phyloP scores from a whole-genome alignment of 2,113 vertebrate species.

The Tauraco erythrolophus region DNA sequence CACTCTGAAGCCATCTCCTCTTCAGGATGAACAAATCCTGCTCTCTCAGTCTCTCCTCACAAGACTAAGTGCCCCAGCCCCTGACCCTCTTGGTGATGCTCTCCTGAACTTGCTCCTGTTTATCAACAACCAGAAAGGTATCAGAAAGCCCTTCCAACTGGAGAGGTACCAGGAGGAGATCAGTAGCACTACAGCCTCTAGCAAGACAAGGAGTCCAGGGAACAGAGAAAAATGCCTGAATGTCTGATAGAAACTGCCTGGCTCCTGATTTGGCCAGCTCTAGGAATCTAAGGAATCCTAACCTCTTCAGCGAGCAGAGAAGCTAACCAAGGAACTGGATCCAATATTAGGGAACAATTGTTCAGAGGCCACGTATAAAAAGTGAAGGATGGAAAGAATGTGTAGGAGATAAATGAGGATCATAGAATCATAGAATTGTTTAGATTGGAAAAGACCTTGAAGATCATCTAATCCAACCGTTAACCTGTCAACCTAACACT shows the following conservation, averaged over 20 bases:
- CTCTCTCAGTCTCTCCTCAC: background rate
- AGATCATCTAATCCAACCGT: too few relatives aligned
- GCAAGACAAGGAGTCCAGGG: background rate
- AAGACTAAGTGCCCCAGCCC: background rate
- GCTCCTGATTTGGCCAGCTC: background rate
- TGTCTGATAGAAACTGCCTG: background rate
- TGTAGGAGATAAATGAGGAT: background rate
- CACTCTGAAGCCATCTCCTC: background rate
- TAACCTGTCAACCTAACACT: too few relatives aligned
- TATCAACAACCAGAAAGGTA: background rate
- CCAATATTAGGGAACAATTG: background rate
- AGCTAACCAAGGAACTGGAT: background rate
- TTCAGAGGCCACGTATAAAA: background rate
- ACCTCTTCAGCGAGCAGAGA: background rate
- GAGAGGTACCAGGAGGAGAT: background rate
- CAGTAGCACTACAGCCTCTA: background rate
- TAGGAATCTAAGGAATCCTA: background rate
- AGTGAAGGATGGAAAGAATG: background rate
- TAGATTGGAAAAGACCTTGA: too few relatives aligned
- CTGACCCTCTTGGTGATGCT: background rate
- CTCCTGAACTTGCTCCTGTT: background rate
- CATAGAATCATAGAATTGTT: too few relatives aligned
- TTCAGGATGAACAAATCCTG: background rate
- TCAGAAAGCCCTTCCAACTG: fast-evolving
- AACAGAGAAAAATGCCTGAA: background rate